Percentiles rank a stretch among this genome's conserved stretches.
These are phyloP conservation scores for Pterostichus madidus DNA, from an alignment of 2,888 invertebrate genomes.

Conservation along the genomic window DNA sequence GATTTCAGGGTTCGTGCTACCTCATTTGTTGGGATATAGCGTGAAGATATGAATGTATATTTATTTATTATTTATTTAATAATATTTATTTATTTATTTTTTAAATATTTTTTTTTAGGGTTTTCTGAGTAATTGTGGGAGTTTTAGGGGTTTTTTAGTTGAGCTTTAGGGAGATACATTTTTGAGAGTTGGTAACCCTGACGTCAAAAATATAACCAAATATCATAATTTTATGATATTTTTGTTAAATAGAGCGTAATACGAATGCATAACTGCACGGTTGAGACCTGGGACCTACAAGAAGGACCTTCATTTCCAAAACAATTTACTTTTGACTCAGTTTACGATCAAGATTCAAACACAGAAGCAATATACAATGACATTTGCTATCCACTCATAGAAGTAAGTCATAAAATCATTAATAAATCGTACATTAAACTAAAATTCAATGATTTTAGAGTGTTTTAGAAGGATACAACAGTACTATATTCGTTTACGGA, in stretches of 20 bases:
- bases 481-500: constrained; percentile 95
- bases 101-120: too few relatives aligned
- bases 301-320: constrained; percentile 82
- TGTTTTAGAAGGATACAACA: constrained; percentile 94
- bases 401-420: constrained; percentile 78
- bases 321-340: constrained; percentile 90
- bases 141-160: too few relatives aligned
- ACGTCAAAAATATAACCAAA: too few relatives aligned
- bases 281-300: constrained; percentile 83
- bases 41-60: too few relatives aligned
- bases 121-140: too few relatives aligned
- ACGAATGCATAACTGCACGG: constrained; percentile 81
- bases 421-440: constrained; percentile 2
- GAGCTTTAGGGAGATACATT: too few relatives aligned
- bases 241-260: constrained; percentile 80
- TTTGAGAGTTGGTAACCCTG: too few relatives aligned
- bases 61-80: too few relatives aligned
- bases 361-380: constrained; percentile 94
- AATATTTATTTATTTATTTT: too few relatives aligned
- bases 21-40: too few relatives aligned
- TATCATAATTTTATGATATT: neutral
- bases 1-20: too few relatives aligned
- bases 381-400: constrained; percentile 89
- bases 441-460: constrained; percentile 77
- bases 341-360: constrained; percentile 87